A percentile compares a stretch with the other conserved stretches of the same genome.
phyloP scores from a whole-genome alignment of 2,113 vertebrate genomes.

The Crotalus horridus region DNA sequence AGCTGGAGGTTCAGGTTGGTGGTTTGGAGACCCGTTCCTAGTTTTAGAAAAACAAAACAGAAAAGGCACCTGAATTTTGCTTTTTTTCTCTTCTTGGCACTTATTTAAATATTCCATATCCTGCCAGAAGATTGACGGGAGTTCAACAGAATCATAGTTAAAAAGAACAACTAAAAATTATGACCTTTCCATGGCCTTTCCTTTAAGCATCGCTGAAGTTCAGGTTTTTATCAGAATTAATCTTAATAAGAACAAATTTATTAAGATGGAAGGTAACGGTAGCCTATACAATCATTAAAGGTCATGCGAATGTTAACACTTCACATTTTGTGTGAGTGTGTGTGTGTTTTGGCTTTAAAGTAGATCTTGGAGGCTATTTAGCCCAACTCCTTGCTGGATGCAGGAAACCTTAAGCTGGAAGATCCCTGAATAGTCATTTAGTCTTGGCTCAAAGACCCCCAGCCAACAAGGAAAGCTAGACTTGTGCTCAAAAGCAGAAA shows the following conservation, averaged over 20 bases:
- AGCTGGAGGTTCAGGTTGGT: slow-evolving; percentile 73
- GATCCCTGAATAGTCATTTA: not conserved
- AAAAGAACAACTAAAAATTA: rapidly evolving
- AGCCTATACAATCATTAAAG: not conserved
- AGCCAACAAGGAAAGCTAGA: not conserved
- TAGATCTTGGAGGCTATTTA: not conserved
- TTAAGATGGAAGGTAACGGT: not conserved
- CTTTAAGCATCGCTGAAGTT: not conserved
- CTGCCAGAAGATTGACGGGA: not conserved
- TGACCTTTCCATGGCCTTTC: not conserved
- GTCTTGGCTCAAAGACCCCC: not conserved
- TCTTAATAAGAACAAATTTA: not conserved
- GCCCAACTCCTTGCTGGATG: not conserved
- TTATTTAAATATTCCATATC: not conserved
- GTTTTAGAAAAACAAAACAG: slow-evolving; percentile 27
- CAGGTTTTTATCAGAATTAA: not conserved
- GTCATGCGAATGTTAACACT: not conserved
- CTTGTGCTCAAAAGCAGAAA: not conserved
- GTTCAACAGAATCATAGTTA: not conserved
- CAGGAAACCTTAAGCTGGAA: not conserved
- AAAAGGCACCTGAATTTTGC: rapidly evolving
- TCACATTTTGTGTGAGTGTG: not conserved
- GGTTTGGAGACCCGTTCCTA: slow-evolving; percentile 92
- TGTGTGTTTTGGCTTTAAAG: not conserved
- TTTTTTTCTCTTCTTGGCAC: not conserved